These are phyloP conservation scores for Vireo altiloquus DNA, from an alignment of 2,113 vertebrate species.

Conservation along the genomic window DNA sequence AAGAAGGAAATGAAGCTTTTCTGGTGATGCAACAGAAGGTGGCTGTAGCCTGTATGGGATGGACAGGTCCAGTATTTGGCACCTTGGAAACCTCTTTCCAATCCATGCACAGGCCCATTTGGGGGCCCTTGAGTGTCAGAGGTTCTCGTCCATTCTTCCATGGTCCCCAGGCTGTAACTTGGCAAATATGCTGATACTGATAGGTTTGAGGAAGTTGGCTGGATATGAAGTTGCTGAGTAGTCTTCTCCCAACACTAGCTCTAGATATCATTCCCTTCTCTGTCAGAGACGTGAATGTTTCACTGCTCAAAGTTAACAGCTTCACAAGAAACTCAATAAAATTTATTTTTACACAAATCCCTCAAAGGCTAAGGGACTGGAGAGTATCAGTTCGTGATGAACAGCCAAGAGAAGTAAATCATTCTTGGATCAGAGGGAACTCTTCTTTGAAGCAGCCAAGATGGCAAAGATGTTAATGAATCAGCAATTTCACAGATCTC, in stretches of 20 bases:
- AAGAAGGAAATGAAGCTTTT: neutral
- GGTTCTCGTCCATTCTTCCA: neutral
- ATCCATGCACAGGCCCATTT: accelerated
- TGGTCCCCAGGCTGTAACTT: neutral
- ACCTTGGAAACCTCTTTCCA: neutral
- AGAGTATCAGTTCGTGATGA: constrained; percentile 5
- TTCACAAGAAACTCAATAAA: neutral
- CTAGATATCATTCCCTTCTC: neutral
- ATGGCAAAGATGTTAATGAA: neutral
- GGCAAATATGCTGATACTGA: neutral
- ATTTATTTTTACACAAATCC: constrained; percentile 5
- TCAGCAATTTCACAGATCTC: constrained; percentile 39
- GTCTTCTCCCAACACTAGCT: neutral
- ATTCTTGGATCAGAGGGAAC: neutral
- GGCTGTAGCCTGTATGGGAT: neutral
- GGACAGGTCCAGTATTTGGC: neutral
- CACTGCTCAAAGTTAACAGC: neutral
- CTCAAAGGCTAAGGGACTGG: neutral
- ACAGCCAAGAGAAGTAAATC: constrained; percentile 38
- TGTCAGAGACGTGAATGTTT: neutral
- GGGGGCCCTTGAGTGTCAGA: neutral
- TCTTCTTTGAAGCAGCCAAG: constrained; percentile 23
- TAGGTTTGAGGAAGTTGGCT: neutral
- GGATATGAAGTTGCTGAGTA: neutral
- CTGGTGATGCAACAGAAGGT: neutral